Percentiles rank a stretch among this genome's conserved stretches.
Evolutionary conservation across 2,113 vertebrate genomes (phyloP).

Genomic region (Aleadryas rufinucha): DNA sequence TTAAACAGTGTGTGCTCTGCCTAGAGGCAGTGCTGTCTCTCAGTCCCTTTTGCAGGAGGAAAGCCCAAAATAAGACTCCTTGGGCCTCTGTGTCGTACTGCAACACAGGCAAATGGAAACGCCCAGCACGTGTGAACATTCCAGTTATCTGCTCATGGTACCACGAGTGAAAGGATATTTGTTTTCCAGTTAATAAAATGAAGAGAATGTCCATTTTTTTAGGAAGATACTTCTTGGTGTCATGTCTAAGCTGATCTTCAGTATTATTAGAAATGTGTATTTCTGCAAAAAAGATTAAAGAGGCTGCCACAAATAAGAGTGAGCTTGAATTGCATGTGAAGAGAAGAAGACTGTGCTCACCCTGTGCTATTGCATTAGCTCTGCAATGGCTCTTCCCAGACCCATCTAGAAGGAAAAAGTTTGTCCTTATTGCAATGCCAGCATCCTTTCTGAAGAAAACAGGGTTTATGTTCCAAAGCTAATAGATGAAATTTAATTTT

Average conservation of each 20-base stretch:
- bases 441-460: neutral
- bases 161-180: fast-evolving
- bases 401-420: neutral
- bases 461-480: neutral
- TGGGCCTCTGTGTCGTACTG: no score
- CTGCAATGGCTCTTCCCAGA: neutral
- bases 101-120: neutral
- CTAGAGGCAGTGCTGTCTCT: neutral
- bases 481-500: neutral
- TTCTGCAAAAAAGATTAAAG: neutral
- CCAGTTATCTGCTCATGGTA: neutral
- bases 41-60: neutral
- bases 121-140: fast-evolving
- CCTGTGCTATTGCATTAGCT: neutral
- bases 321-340: neutral
- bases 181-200: neutral
- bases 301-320: neutral
- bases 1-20: neutral
- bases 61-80: neutral
- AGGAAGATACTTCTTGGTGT: neutral
- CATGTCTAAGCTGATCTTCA: neutral
- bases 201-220: neutral
- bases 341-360: neutral
- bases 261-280: neutral
- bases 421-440: neutral